Evolutionary conservation across 1,140 invertebrate species (phyloP).

Genomic region (Bursaphelenchus mucronatus): DNA sequence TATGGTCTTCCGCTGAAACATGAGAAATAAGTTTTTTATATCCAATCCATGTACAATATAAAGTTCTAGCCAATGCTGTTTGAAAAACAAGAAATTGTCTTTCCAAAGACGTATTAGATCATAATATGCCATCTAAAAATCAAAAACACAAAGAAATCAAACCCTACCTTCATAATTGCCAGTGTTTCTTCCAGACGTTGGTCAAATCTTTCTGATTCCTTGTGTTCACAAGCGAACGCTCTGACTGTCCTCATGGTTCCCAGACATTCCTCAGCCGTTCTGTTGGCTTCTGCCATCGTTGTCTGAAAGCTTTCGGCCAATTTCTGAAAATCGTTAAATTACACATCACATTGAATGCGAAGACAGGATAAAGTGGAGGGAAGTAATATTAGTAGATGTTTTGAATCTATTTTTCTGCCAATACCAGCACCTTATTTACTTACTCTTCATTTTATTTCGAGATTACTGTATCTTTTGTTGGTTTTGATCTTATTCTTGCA

Average conservation of each 20-base stretch:
- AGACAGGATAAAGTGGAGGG: too few relatives aligned
- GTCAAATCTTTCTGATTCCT: conserved; percentile 39
- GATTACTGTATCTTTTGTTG: too few relatives aligned
- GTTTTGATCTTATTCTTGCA: too few relatives aligned
- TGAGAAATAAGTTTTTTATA: neutral
- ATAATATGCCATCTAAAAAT: neutral
- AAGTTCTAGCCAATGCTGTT: too few relatives aligned
- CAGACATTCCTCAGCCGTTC: conserved; percentile 57
- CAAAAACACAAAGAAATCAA: conserved; percentile 14
- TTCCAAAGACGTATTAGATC: conserved; percentile 10
- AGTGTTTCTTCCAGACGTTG: conserved; percentile 32
- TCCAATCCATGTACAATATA: too few relatives aligned
- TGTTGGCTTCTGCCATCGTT: conserved; percentile 59
- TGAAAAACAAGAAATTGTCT: too few relatives aligned
- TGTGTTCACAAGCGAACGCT: conserved; percentile 38
- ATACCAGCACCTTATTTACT: too few relatives aligned
- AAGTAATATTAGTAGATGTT: too few relatives aligned
- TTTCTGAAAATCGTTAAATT: conserved; percentile 20
- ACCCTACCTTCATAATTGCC: conserved; percentile 19
- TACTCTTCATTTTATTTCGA: too few relatives aligned
- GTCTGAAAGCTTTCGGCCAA: conserved; percentile 53
- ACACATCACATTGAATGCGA: too few relatives aligned
- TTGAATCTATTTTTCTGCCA: too few relatives aligned
- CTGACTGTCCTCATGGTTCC: conserved; percentile 28
- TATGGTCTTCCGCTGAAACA: conserved; percentile 27